Evolutionary conservation across 1,140 invertebrate genomes (phyloP).

Genomic region (Sminthurides bifidus): DNA sequence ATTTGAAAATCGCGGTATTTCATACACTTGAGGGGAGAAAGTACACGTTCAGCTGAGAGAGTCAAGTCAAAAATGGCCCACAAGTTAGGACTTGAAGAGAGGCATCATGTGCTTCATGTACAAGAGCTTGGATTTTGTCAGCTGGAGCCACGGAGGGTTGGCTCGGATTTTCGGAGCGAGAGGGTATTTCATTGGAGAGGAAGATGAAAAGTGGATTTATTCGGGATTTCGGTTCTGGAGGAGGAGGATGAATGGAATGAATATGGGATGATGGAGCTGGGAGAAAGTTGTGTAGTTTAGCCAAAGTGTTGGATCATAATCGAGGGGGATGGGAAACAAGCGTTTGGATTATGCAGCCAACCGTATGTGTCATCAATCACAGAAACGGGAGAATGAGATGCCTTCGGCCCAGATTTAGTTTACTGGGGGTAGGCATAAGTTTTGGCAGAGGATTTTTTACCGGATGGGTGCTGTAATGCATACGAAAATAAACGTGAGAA

Average conservation of each 20-base stretch:
- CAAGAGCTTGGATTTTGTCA: neutral
- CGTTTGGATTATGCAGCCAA: slow-evolving; percentile 31
- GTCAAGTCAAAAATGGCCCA: neutral
- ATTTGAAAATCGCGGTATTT: too few species aligned
- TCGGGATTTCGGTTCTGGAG: too few species aligned
- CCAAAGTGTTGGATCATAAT: slow-evolving; percentile 25
- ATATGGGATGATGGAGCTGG: neutral
- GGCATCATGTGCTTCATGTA: neutral
- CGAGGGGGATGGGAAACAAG: slow-evolving; percentile 28
- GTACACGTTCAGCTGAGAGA: neutral
- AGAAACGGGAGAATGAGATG: slow-evolving; percentile 30
- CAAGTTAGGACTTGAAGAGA: neutral
- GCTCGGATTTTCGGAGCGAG: neutral
- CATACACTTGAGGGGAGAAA: too few species aligned
- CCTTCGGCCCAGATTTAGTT: slow-evolving; percentile 28
- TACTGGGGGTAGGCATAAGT: too few species aligned
- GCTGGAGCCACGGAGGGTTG: neutral
- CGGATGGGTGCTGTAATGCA: slow-evolving; percentile 30
- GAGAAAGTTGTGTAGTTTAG: neutral
- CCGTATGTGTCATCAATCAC: slow-evolving; percentile 32
- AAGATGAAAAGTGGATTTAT: slow-evolving; percentile 6
- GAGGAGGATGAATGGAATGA: slow-evolving; percentile 12
- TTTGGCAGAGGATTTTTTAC: too few species aligned
- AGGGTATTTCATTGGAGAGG: neutral
- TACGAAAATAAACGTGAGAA: slow-evolving; percentile 22